Evolutionary conservation across 2,113 vertebrate genomes (phyloP).

Genomic region (Rutilus rutilus): DNA sequence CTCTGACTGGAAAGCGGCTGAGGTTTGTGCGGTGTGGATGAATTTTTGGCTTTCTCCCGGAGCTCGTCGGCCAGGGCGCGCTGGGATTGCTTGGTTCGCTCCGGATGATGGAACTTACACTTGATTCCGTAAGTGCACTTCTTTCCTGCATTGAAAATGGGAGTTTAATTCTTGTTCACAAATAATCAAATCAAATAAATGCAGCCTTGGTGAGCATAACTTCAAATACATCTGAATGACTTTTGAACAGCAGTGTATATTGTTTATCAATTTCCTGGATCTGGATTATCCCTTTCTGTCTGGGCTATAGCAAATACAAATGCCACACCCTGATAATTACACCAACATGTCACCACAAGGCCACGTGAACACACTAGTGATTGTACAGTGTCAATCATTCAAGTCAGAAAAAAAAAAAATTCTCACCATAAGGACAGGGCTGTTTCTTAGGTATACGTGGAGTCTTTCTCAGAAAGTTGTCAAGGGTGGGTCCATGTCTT

Average conservation of each 20-base stretch:
- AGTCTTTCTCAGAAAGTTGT: conserved; percentile 89
- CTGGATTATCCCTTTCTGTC: background rate
- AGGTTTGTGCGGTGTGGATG: conserved; percentile 47
- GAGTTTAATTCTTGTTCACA: background rate
- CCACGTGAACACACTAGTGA: background rate
- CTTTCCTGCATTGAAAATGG: conserved; percentile 77
- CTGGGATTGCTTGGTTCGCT: conserved; percentile 84
- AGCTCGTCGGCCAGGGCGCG: conserved; percentile 86
- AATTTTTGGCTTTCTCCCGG: conserved; percentile 81
- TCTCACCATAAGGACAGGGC: conserved; percentile 91
- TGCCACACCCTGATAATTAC: background rate
- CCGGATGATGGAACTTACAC: conserved; percentile 91
- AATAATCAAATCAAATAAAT: too few relatives aligned
- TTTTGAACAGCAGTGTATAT: background rate
- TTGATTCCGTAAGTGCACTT: conserved; percentile 95
- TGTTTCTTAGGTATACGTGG: conserved; percentile 82
- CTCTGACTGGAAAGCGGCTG: conserved; percentile 65
- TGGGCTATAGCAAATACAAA: background rate
- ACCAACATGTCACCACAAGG: background rate
- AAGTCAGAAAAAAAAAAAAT: background rate
- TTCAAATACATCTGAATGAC: too few relatives aligned
- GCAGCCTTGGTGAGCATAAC: too few relatives aligned
- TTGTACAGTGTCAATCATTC: background rate
- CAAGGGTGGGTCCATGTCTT: conserved; percentile 89
- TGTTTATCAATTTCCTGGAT: background rate